Evolutionary conservation across 2,113 vertebrate genomes (phyloP).

Genomic region (Engystomops pustulosus): DNA sequence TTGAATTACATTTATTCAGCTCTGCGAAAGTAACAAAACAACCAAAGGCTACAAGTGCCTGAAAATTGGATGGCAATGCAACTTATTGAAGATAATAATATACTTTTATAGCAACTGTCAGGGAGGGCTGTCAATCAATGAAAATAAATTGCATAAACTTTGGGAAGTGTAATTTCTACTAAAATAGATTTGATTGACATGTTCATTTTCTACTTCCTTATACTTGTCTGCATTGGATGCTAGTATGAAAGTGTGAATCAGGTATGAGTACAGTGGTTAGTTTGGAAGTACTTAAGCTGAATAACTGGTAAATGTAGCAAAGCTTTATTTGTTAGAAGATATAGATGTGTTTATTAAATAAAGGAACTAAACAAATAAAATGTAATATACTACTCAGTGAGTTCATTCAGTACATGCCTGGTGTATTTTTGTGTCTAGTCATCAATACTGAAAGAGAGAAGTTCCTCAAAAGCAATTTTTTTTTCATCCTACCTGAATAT

Average conservation of each 20-base stretch:
- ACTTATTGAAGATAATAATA: conserved; percentile 45
- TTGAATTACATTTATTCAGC: conserved; percentile 16
- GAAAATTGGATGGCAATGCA: conserved; percentile 9
- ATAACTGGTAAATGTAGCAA: not conserved
- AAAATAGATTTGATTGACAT: conserved; percentile 55
- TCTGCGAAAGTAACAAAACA: conserved; percentile 31
- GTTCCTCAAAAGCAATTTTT: too few species aligned
- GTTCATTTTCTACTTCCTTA: conserved; percentile 36
- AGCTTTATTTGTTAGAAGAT: not conserved
- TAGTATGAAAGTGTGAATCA: not conserved
- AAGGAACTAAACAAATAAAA: not conserved
- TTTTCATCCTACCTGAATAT: too few species aligned
- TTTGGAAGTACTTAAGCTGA: not conserved
- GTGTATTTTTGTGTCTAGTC: not conserved
- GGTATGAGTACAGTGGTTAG: not conserved
- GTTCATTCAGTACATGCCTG: not conserved
- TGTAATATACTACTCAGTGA: not conserved
- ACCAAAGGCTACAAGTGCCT: conserved; percentile 33
- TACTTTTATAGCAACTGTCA: conserved; percentile 45
- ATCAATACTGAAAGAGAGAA: too few species aligned
- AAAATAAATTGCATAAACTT: conserved; percentile 52
- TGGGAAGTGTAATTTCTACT: conserved; percentile 46
- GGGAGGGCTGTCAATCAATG: conserved; percentile 39
- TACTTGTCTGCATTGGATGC: conserved; percentile 20
- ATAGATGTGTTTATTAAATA: not conserved